Conservation (phyloP, 2,888 invertebrate species). For the Conus canariensis region DNA sequence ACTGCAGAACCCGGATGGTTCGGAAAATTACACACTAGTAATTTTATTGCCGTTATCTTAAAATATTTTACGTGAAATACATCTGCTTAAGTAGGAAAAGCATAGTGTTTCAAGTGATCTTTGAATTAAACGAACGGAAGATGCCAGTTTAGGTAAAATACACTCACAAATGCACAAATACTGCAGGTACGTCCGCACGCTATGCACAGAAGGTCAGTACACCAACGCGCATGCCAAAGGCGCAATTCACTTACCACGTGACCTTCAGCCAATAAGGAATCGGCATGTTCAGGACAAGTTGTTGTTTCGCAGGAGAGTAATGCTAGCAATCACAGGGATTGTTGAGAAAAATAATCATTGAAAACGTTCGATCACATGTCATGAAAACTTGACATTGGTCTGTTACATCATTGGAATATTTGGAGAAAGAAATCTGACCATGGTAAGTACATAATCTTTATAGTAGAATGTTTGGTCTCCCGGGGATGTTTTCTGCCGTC, state of each 20-base stretch:
- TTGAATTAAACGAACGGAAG: not conserved
- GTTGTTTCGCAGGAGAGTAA: conserved; percentile 40
- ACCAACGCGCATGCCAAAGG: conserved; percentile 42
- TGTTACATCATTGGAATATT: conserved; percentile 8
- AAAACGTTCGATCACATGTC: conserved; percentile 36
- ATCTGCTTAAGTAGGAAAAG: not conserved
- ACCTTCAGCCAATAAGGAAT: conserved; percentile 39
- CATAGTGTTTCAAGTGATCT: not conserved
- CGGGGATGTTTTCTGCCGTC: conserved; percentile 40
- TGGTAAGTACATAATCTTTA: conserved; percentile 35
- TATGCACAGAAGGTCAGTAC: not conserved
- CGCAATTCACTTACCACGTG: conserved; percentile 43
- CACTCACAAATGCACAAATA: conserved; percentile 18
- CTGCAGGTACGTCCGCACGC: not conserved
- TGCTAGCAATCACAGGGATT: conserved; percentile 10
- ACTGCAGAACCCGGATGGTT: not conserved
- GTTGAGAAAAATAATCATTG: conserved; percentile 28
- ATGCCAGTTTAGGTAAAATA: not conserved
- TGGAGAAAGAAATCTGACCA: conserved; percentile 24
- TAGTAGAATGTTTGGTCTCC: conserved; percentile 11
- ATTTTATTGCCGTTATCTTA: not conserved
- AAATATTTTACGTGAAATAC: not conserved
- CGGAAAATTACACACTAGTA: not conserved
- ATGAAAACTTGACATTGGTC: conserved; percentile 33
- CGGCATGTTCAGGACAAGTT: conserved; percentile 40